Percentiles rank a stretch among this genome's conserved stretches.
These are phyloP conservation scores for Copsychus sechellarum DNA, from an alignment of 2,113 vertebrate genomes.

Conservation along the genomic window DNA sequence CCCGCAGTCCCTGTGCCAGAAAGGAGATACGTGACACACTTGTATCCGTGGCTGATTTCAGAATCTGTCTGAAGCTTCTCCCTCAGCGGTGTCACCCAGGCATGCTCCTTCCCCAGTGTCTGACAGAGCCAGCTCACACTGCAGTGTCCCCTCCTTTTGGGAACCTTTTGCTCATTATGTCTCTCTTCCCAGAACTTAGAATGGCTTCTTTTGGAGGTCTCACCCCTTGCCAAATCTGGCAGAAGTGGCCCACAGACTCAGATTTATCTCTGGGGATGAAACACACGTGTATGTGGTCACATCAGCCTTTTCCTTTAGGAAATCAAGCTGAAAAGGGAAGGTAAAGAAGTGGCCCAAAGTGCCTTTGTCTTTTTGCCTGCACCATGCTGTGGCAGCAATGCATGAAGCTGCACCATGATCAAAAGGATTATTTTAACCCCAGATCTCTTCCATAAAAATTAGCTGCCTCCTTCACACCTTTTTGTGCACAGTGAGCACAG, in stretches of 20 bases:
- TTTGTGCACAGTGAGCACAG: neutral
- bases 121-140: neutral
- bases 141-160: neutral
- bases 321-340: neutral
- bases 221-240: neutral
- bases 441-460: neutral
- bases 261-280: neutral
- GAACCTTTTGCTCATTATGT: neutral
- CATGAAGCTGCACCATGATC: neutral
- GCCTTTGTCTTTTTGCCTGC: neutral
- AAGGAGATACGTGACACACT: neutral
- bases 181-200: neutral
- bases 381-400: neutral
- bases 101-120: fast-evolving
- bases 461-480: neutral
- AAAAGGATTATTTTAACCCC: neutral
- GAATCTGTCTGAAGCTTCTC: neutral
- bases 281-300: fast-evolving
- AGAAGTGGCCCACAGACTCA: neutral
- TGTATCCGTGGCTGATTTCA: fast-evolving
- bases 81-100: neutral
- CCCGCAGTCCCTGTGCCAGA: neutral
- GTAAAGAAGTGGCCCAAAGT: neutral
- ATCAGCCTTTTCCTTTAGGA: neutral
- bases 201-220: neutral